Evolutionary conservation across 2,888 invertebrate genomes (phyloP).

Genomic region (Chesias legatella): DNA sequence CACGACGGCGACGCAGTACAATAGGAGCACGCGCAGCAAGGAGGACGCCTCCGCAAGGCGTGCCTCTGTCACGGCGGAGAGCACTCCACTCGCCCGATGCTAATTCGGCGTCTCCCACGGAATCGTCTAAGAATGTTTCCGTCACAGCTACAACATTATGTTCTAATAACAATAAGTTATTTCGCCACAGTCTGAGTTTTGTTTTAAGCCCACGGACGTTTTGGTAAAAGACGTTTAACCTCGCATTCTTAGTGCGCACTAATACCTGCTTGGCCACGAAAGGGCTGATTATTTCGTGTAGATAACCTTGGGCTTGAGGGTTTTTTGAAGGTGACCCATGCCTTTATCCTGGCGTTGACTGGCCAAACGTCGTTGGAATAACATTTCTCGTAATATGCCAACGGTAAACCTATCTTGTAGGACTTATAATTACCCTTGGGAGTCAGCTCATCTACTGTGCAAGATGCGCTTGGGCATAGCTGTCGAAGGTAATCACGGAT

Average conservation of each 20-base stretch:
- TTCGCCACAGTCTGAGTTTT: too few species aligned
- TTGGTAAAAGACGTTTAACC: too few species aligned
- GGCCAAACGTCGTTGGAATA: constrained; percentile 20
- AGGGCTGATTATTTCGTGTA: too few species aligned
- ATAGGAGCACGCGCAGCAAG: not conserved
- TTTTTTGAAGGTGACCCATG: constrained; percentile 9
- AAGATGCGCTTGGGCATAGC: constrained; percentile 15
- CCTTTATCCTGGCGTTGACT: constrained; percentile 22
- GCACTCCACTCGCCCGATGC: not conserved
- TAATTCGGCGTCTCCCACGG: not conserved
- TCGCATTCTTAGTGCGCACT: too few species aligned
- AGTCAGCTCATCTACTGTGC: constrained; percentile 24
- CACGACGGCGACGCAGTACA: not conserved
- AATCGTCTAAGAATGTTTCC: too few species aligned
- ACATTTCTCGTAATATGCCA: constrained; percentile 13
- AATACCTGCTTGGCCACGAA: too few species aligned
- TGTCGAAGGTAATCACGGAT: constrained; percentile 17
- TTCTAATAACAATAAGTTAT: too few species aligned
- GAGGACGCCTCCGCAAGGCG: not conserved
- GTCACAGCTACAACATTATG: too few species aligned
- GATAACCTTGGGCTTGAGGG: too few species aligned
- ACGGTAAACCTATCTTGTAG: constrained; percentile 23
- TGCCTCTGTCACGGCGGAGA: not conserved
- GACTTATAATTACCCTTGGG: constrained; percentile 26
- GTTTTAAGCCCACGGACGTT: too few species aligned